Evolutionary conservation across 2,888 invertebrate species (phyloP), one percentile per base, ranked within the genome.

Genomic region (Tetragnatha montana): DNA sequence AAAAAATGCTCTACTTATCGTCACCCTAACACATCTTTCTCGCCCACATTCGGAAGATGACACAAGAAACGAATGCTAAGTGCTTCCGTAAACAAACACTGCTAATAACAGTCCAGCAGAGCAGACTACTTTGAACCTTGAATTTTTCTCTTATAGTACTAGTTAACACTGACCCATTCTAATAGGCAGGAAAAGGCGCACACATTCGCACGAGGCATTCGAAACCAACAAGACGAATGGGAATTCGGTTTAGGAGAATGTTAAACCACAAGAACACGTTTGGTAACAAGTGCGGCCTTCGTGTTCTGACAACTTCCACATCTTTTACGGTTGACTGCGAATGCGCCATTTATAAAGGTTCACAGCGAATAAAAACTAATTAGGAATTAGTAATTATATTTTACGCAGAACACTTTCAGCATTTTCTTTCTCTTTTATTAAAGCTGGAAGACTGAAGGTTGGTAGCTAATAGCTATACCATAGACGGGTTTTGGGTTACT

Each of bases 31-130:
- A 47, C 81, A 47, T 71, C 50, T 50, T 49, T 12, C 22, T 14
- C 81, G 73, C 73, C 73, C 81, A 60, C 81, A 82, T 81, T 50
- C 17, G 81, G 50, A 10, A 82, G 73, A 51, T 10, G 22, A 68
- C 21, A 60, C 47, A 70, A 19, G 49, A 81, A 81, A 70, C 69
- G n/a, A 47, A 81, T 81, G 21, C 8, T 19, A 51, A 10, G 21
- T 14, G 21, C 60, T 78, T 78, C 78, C 78, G 78, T 78, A 78
- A 78, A 78, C 78, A 78, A 14, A 51, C 51, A 50, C 12, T 10
- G 2, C 17, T 60, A 6, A 60, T 60, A 17, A 35, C 35, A 35
- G 35, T 60, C 60, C 10, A 10, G 10, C 49, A n/a, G n/a, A n/a
- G n/a, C 51, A 49, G 8, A 50, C 68, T 22, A 49, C 70, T 10